Percentiles rank a stretch among this genome's conserved stretches.
Conservation (phyloP, 1,140 invertebrate species). For the Drosophila orosa region DNA sequence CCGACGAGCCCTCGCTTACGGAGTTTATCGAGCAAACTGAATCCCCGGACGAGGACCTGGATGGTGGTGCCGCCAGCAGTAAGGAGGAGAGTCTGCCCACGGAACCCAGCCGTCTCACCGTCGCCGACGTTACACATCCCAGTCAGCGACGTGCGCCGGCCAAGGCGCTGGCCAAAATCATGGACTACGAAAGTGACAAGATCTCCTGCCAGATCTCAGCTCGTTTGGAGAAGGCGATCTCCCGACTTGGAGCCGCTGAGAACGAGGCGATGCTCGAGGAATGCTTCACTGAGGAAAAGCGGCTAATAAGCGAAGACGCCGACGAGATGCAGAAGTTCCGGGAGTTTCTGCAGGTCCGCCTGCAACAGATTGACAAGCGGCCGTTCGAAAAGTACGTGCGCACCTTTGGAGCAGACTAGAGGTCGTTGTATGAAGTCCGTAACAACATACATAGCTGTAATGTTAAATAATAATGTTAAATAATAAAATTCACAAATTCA, state of each 20-base stretch:
- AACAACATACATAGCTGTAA: background rate
- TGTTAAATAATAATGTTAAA: no score
- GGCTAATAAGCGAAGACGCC: slow-evolving; percentile 45
- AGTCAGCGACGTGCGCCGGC: slow-evolving; percentile 43
- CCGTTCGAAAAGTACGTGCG: slow-evolving; percentile 55
- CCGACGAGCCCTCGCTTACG: slow-evolving; percentile 47
- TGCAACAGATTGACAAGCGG: slow-evolving; percentile 47
- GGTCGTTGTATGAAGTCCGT: background rate
- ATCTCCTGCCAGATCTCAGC: slow-evolving; percentile 43
- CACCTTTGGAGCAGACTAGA: slow-evolving; percentile 53
- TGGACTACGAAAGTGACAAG: slow-evolving; percentile 60
- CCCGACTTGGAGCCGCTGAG: background rate
- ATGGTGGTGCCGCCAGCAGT: no score
- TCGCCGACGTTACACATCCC: background rate
- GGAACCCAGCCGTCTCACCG: background rate
- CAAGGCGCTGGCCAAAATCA: slow-evolving; percentile 56
- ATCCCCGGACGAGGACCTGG: slow-evolving; percentile 8
- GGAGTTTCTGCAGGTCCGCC: slow-evolving; percentile 44
- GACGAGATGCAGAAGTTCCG: slow-evolving; percentile 53
- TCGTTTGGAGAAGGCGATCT: slow-evolving; percentile 36
- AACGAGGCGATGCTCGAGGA: slow-evolving; percentile 2
- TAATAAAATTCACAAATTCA: no score
- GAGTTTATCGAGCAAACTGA: slow-evolving; percentile 43
- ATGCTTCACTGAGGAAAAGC: slow-evolving; percentile 30
- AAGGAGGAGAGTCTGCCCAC: background rate